These are phyloP conservation scores for Drusus annulatus DNA, from an alignment of 1,140 invertebrate genomes.

Conservation along the genomic window DNA sequence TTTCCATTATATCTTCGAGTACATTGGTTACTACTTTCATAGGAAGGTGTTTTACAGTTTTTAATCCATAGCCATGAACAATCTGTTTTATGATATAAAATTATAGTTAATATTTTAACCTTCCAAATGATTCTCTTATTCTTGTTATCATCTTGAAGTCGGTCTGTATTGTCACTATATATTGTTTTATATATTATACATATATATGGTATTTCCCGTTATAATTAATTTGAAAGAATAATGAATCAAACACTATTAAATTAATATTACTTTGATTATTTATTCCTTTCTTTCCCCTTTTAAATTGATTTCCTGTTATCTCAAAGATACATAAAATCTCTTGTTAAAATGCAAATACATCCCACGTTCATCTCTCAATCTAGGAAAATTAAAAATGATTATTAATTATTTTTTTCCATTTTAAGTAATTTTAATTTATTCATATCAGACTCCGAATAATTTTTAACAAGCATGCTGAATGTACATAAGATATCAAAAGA, in stretches of 20 bases:
- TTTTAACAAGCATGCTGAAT: slow-evolving; percentile 17
- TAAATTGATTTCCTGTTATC: slow-evolving; percentile 1
- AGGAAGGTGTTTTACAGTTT: background rate
- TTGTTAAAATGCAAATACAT: background rate
- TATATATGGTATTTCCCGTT: slow-evolving; percentile 46
- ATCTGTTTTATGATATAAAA: background rate
- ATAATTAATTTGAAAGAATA: slow-evolving; percentile 51
- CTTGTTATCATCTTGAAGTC: slow-evolving; percentile 34
- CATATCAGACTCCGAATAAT: slow-evolving; percentile 10
- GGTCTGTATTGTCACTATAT: slow-evolving; percentile 46
- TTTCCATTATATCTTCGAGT: too few species aligned
- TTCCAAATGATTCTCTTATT: slow-evolving; percentile 38
- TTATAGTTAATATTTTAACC: slow-evolving; percentile 30
- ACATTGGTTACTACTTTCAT: too few species aligned
- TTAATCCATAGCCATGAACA: slow-evolving; percentile 15
- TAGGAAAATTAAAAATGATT: background rate
- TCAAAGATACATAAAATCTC: background rate
- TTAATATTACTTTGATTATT: slow-evolving; percentile 34
- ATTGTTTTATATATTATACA: slow-evolving; percentile 44
- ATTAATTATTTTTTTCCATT: background rate
- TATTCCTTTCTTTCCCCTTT: slow-evolving; percentile 16
- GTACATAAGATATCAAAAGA: slow-evolving; percentile 25
- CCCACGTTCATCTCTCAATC: background rate
- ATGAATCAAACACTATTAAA: slow-evolving; percentile 49
- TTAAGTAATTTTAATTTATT: slow-evolving; percentile 14